A percentile compares a stretch with the other conserved stretches of the same genome.
Evolutionary conservation across 1,140 invertebrate species (phyloP).

Genomic region (Solenopsis fugax): DNA sequence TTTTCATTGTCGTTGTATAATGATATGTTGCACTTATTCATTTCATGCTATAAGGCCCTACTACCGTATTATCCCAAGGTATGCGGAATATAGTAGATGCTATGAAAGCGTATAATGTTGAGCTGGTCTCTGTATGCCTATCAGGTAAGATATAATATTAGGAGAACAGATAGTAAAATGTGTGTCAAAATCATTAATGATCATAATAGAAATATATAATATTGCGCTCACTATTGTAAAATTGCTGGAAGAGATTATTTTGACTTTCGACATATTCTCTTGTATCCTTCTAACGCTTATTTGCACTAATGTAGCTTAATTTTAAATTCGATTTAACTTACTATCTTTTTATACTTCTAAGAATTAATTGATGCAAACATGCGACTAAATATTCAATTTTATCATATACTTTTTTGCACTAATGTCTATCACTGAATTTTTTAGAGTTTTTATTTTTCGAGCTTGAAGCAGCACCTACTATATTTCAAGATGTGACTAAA

Average conservation of each 20-base stretch:
- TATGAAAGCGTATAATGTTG: constrained; percentile 91
- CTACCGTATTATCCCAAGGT: constrained; percentile 93
- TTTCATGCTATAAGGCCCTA: constrained; percentile 87
- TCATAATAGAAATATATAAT: not conserved
- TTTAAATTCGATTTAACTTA: too few relatives aligned
- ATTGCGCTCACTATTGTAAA: too few relatives aligned
- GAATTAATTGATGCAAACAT: too few relatives aligned
- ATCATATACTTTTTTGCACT: constrained; percentile 21
- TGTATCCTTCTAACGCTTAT: too few relatives aligned
- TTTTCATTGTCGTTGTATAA: constrained; percentile 1
- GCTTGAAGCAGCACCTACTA: constrained; percentile 87
- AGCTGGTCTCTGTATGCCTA: constrained; percentile 91
- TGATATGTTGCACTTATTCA: constrained; percentile 31
- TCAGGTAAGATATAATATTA: constrained; percentile 86
- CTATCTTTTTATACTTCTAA: too few relatives aligned
- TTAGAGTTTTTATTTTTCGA: constrained; percentile 83
- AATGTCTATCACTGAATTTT: constrained; percentile 46
- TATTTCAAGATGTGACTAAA: constrained; percentile 90
- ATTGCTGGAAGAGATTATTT: too few relatives aligned
- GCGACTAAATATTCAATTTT: not conserved
- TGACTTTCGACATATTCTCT: too few relatives aligned
- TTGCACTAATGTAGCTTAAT: too few relatives aligned
- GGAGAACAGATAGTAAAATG: not conserved
- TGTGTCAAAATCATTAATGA: not conserved
- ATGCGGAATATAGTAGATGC: constrained; percentile 92